Conservation (phyloP, 2,113 vertebrate genomes). For the Vulpes vulpes region DNA sequence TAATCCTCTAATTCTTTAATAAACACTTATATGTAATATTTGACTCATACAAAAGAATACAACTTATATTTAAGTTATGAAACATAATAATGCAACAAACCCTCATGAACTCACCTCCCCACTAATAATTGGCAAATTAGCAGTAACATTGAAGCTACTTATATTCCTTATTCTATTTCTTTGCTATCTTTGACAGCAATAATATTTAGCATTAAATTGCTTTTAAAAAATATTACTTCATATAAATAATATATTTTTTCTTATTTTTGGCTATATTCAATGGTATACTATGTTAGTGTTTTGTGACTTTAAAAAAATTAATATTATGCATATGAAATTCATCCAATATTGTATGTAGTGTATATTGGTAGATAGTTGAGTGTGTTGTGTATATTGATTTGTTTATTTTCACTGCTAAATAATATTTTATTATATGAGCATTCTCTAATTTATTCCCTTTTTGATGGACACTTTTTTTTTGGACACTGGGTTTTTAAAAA, state of each 20-base stretch:
- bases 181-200: not conserved
- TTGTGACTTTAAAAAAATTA: not conserved
- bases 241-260: not conserved
- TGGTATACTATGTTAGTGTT: not conserved
- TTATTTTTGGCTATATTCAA: not conserved
- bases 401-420: constrained; percentile 12
- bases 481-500: not conserved
- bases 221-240: not conserved
- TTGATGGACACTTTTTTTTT: not conserved
- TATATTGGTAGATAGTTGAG: not conserved
- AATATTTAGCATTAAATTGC: not conserved
- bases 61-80: not conserved
- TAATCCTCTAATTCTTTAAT: not conserved
- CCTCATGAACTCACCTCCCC: not conserved
- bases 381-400: not conserved
- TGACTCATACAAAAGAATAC: not conserved
- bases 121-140: not conserved
- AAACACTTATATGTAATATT: not conserved
- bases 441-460: not conserved
- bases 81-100: not conserved
- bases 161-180: not conserved
- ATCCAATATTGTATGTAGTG: not conserved
- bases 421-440: not conserved
- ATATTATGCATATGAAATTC: not conserved
- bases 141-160: not conserved